Evolutionary conservation across 2,113 vertebrate species (phyloP).

Genomic region (Nesospiza acunhae): DNA sequence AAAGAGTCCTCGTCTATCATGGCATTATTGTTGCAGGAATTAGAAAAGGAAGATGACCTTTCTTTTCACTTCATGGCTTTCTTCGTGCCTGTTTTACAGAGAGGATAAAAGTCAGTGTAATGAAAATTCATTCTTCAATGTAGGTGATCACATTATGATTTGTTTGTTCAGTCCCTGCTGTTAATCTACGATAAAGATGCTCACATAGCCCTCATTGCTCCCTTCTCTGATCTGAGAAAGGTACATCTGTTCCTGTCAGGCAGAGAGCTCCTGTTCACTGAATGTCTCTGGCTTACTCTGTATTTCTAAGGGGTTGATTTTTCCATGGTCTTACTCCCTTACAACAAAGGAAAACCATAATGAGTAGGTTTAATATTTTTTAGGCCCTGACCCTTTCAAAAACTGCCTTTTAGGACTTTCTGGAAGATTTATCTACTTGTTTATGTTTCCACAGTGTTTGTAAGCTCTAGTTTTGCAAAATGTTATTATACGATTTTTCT

Average conservation of each 20-base stretch:
- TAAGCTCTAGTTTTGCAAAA: neutral
- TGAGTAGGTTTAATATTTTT: neutral
- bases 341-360: neutral
- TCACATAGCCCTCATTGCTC: neutral
- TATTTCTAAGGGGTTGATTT: neutral
- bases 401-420: neutral
- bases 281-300: neutral
- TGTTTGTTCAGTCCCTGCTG: neutral
- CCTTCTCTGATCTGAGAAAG: neutral
- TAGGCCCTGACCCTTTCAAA: neutral
- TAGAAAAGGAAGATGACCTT: neutral
- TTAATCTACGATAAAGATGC: neutral
- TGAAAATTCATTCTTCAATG: neutral
- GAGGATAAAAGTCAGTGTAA: neutral
- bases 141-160: neutral
- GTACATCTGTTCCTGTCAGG: neutral
- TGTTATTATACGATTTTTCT: neutral
- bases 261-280: neutral
- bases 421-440: neutral
- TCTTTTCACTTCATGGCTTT: neutral
- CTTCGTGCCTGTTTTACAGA: neutral
- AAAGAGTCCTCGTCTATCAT: neutral
- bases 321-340: neutral
- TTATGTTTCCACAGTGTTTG: neutral
- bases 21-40: neutral